Evolutionary conservation across 2,113 vertebrate genomes (phyloP).

Genomic region (Lampris megalopsis): DNA sequence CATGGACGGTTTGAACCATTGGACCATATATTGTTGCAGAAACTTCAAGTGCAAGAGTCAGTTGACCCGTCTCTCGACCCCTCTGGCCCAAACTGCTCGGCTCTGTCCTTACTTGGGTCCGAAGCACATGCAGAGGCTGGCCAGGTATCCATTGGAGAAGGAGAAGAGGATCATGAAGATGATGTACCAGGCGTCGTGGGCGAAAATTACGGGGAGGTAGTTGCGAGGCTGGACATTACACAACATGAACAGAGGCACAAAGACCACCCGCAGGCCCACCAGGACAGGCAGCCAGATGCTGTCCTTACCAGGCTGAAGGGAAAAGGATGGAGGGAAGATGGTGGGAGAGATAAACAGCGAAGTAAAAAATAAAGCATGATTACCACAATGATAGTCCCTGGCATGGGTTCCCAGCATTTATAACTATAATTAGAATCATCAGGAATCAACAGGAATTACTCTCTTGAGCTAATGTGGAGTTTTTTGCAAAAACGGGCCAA

Average conservation of each 20-base stretch:
- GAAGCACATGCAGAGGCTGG: slow-evolving; percentile 98
- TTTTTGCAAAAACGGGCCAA: no score
- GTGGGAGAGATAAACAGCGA: not conserved
- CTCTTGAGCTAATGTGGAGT: no score
- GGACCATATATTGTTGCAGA: no score
- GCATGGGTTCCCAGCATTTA: no score
- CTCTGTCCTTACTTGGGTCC: slow-evolving; percentile 91
- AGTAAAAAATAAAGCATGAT: not conserved
- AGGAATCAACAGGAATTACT: no score
- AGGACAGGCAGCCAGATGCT: slow-evolving; percentile 87
- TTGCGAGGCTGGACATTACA: slow-evolving; percentile 87
- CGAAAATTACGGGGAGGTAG: slow-evolving; percentile 81
- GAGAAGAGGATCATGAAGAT: slow-evolving; percentile 93
- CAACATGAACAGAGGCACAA: slow-evolving; percentile 93
- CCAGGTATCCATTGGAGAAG: slow-evolving; percentile 96
- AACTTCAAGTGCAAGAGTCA: no score
- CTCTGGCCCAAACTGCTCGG: not conserved
- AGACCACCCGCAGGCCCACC: slow-evolving; percentile 86
- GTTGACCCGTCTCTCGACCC: no score
- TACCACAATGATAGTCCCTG: not conserved
- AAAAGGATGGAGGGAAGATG: not conserved
- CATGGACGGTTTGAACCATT: no score
- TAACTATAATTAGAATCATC: no score
- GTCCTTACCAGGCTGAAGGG: slow-evolving; percentile 89
- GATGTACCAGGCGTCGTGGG: slow-evolving; percentile 93